A percentile compares a stretch with the other conserved stretches of the same genome.
These are phyloP conservation scores for Takifugu flavidus DNA, from an alignment of 2,113 vertebrate species.

Conservation along the genomic window DNA sequence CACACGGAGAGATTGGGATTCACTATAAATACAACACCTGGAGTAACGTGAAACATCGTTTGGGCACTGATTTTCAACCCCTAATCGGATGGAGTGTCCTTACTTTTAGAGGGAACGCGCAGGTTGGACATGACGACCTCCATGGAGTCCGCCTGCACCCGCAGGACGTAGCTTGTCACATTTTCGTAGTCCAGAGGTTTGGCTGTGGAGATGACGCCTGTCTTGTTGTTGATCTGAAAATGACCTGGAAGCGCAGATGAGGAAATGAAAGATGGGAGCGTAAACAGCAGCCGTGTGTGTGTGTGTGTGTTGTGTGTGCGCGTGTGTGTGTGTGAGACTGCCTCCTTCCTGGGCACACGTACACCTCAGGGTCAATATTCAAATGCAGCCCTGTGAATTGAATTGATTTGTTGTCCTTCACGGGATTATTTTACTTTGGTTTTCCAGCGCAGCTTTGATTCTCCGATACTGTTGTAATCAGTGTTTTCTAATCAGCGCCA, in stretches of 20 bases:
- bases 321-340: background rate
- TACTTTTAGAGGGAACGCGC: conserved; percentile 88
- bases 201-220: conserved; percentile 81
- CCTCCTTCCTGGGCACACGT: no score
- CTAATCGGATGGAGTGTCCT: conserved; percentile 40
- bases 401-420: no score
- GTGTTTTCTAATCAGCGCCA: background rate
- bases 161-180: conserved; percentile 77
- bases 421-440: no score
- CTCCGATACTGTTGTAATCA: no score
- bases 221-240: conserved; percentile 83
- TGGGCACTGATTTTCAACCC: background rate
- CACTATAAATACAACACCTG: background rate
- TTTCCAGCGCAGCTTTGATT: no score
- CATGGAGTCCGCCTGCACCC: conserved; percentile 87
- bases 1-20: background rate
- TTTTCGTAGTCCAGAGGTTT: conserved; percentile 84
- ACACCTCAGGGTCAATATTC: no score
- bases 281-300: background rate
- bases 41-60: background rate
- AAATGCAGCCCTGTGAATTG: no score
- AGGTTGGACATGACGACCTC: conserved; percentile 81
- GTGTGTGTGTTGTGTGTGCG: no score
- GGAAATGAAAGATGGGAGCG: background rate
- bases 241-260: conserved; percentile 68